Evolutionary conservation across 2,888 invertebrate genomes (phyloP).

Genomic region (Agrochola litura): DNA sequence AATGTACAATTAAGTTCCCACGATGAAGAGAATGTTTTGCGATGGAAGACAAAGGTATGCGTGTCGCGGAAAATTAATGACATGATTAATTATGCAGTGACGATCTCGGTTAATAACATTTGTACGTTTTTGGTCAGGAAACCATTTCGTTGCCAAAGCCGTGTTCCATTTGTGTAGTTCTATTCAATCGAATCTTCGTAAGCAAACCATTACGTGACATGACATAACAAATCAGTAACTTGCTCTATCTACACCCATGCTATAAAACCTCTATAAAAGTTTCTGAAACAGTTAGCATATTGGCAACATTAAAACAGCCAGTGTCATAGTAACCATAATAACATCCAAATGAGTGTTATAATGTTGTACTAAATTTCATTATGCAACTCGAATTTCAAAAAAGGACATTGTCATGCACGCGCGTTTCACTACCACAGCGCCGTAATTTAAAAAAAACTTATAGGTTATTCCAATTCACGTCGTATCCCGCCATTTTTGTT

Average conservation of each 20-base stretch:
- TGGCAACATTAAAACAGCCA: too few relatives aligned
- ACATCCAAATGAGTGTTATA: too few relatives aligned
- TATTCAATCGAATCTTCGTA: slow-evolving; percentile 25
- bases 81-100: slow-evolving; percentile 44
- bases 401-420: too few relatives aligned
- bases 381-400: too few relatives aligned
- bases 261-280: too few relatives aligned
- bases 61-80: slow-evolving; percentile 47
- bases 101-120: slow-evolving; percentile 32
- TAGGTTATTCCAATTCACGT: too few relatives aligned
- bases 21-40: slow-evolving; percentile 49
- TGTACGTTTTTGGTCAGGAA: slow-evolving; percentile 51
- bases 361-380: too few relatives aligned
- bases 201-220: slow-evolving; percentile 16
- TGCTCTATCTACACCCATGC: not conserved
- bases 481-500: too few relatives aligned
- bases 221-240: not conserved
- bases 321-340: too few relatives aligned
- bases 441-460: too few relatives aligned
- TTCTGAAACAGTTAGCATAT: too few relatives aligned
- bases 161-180: slow-evolving; percentile 14
- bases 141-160: slow-evolving; percentile 27
- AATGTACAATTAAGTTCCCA: slow-evolving; percentile 56
- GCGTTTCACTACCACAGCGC: too few relatives aligned
- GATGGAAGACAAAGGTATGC: slow-evolving; percentile 57